Evolutionary conservation across 2,113 vertebrate species (phyloP), one percentile per base, ranked within the genome.

Genomic region (Phalacrocorax aristotelis): DNA sequence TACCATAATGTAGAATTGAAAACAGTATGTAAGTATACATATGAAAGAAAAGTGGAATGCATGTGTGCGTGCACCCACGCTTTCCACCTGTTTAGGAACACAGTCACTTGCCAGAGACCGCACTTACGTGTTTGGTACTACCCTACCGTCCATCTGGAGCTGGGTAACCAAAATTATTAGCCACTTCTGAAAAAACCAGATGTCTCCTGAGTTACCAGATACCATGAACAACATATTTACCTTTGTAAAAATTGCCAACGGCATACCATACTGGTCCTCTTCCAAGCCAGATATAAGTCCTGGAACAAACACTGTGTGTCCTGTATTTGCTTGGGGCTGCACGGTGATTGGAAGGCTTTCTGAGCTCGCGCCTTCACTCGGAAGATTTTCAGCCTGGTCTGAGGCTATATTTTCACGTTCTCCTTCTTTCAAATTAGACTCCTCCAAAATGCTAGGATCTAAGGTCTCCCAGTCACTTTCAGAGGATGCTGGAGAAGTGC

Each of bases 401-500:
- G 94, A 75, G 3, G 44, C 60, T 58, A 95, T 51, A 26, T 52
- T 97, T 49, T 95, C 89, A 83, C 9, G 32, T 36, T 97, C 97
- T 80, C 90, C 97, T 92, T 97, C 98, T 90, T 97, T 98, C 51
- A 52, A 44, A 65, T 30, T 81, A 44, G 97, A 93, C 15, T 99
- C 98, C 42, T 99, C 99, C 86, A 99, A 93, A 89, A 99, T 58
- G 48, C 98, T 98, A 42, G 99, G 99, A 95, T 99, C 99, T 93
- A 99, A 97, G 5, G 99, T 99, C 98, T 99, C 99, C 99, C 99
- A 99, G 97, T 99, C 99, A 92, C 99, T 99, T 96, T 99, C 99
- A 3, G 99, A 99, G 61, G 99, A 99, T 0, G 98, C 99, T 6
- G 98, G 99, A 42, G 99, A 99, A 60, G 98, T 23, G 2, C 64